Evolutionary conservation across 2,113 vertebrate species (phyloP), one percentile per base, ranked within the genome.

Genomic region (Ageneiosus marmoratus): DNA sequence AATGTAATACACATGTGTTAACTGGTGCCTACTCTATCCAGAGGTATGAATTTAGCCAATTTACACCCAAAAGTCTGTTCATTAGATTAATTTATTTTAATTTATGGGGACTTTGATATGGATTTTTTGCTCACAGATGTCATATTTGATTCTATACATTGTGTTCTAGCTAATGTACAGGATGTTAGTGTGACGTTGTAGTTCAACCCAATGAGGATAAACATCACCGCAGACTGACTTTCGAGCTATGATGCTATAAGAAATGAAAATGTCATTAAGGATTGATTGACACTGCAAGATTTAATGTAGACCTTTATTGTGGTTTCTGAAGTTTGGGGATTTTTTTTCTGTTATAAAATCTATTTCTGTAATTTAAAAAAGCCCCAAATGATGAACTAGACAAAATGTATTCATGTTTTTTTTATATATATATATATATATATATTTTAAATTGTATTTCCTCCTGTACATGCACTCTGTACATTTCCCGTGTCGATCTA

Each of bases 401-500:
- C 22, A 12, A 24, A 44, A 72, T n/a, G n/a, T 6, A n/a, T 1
- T 18, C 5, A 13, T 15, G 4, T 27, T 7, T 3, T 13, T 7
- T 48, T 48, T 16, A n/a, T n/a, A n/a, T n/a, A n/a, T n/a, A n/a
- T n/a, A n/a, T n/a, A n/a, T n/a, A n/a, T n/a, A n/a, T n/a, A n/a
- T 41, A 63, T 5, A 3, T 20, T 22, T 11, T 20, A 55, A 77
- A 11, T n/a, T 56, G 51, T 32, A 10, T 67, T 72, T 4, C 5
- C 67, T 29, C n/a, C 3, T 41, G 37, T 41, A 41, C 37, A 41
- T 41, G 37, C 5, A 2, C 37, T 41, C 37, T 41, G 51, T 78
- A 41, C 37, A 41, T 41, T 41, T 41, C 37, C 55, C 37, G 8
- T 41, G 9, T 69, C 15, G 79, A 83, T 86, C 72, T 84, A 79